Evolutionary conservation across 2,797 vertebrate species (phyloP), one percentile per base, ranked within the genome.

Genomic region (Mustela erminea): DNA sequence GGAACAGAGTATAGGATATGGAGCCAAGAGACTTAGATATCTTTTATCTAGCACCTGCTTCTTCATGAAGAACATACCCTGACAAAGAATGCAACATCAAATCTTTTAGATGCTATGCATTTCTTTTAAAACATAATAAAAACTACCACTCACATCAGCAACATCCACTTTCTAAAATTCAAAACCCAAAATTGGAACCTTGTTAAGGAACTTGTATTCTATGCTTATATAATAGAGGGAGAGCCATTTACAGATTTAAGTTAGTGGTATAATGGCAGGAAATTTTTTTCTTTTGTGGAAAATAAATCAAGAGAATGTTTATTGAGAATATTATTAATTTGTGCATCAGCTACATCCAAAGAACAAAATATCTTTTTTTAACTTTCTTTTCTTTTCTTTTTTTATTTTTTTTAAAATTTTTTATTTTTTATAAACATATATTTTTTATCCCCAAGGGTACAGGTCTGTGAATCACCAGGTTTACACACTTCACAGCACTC

Each of bases 81-180:
- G 41, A 92, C 35, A 75, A 77, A 87, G 7, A 90, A 68, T 60
- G 41, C 27, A 86, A 62, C 8, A 85, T 32, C 14, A 89, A 90
- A 18, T 81, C 58, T 68, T 66, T 60, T 21, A 54, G 23, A 62
- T 70, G 49, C 20, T 68, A 35, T 54, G 15, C 25, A 86, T 41
- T 95, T 92, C 43, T 80, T 87, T 77, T 38, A 77, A 93, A 95
- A 68, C 41, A 87, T 41, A 82, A 68, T 35, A 84, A 3, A 54
- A 89, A 78, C 20, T 77, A 32, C 41, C 52, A 77, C 7, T 52
- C 38, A 52, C 10, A 43, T 41, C 6, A 78, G 25, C 41, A 84
- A 46, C 54, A 60, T 43, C 6, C 27, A 78, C 29, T 84, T 89
- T 77, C 17, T 52, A 70, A 93, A 60, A 70, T 27, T 32, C 23